Evolutionary conservation across 2,113 vertebrate species (phyloP).

Genomic region (Takifugu flavidus): DNA sequence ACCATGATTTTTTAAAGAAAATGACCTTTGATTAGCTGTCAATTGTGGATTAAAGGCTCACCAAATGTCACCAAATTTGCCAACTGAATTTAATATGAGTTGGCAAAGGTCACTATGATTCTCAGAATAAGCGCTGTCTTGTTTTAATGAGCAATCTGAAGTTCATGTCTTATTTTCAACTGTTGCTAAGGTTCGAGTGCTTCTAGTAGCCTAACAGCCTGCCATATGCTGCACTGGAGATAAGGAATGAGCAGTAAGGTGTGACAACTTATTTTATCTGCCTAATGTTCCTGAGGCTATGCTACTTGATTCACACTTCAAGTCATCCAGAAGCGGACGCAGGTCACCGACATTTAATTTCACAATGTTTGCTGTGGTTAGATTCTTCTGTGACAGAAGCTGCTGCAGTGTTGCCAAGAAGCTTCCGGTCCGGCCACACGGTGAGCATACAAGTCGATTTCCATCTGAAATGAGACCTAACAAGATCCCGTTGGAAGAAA

Average conservation of each 20-base stretch:
- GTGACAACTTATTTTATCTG: slow-evolving; percentile 21
- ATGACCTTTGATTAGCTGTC: no score
- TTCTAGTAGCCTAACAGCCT: neutral
- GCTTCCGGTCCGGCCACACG: no score
- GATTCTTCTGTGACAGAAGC: slow-evolving; percentile 13
- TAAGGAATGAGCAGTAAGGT: slow-evolving; percentile 19
- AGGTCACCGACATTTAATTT: slow-evolving; percentile 39
- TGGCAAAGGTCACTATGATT: no score
- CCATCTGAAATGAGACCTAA: no score
- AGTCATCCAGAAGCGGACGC: neutral
- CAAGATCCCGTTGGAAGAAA: no score
- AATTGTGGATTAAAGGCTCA: no score
- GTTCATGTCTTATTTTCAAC: neutral
- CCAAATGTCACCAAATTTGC: no score
- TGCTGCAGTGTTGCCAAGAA: neutral
- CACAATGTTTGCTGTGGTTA: slow-evolving; percentile 35
- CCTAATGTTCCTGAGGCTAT: slow-evolving; percentile 6
- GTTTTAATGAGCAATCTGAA: no score
- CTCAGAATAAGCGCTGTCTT: no score
- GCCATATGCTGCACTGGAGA: slow-evolving; percentile 6
- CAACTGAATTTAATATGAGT: no score
- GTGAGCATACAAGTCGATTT: no score
- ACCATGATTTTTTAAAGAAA: no score
- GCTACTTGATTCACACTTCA: slow-evolving; percentile 12
- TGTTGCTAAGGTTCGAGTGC: neutral